Conservation (phyloP, 2,113 vertebrate genomes). For the Amia ocellicauda region DNA sequence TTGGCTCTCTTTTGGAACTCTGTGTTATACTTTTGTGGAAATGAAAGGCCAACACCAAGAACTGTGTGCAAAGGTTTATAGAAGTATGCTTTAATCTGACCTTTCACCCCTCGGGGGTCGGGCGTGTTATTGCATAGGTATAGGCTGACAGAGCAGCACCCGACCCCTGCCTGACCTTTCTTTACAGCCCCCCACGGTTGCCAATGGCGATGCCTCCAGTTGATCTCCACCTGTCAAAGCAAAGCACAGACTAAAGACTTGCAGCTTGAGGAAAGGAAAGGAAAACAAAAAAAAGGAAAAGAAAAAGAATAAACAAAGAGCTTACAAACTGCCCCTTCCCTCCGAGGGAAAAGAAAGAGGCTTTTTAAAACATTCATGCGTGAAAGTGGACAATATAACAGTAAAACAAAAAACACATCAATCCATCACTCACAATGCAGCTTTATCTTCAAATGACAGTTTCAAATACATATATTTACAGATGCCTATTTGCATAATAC, state of each 20-base stretch:
- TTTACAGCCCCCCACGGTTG: conserved; percentile 52
- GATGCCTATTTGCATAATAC: no score
- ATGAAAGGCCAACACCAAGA: no score
- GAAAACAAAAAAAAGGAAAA: conserved; percentile 45
- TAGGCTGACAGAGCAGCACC: conserved; percentile 58
- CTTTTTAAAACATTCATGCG: conserved; percentile 25
- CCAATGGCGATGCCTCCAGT: conserved; percentile 55
- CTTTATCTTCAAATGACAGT: no score
- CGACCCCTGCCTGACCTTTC: conserved; percentile 55
- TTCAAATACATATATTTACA: no score
- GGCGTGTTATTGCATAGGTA: conserved; percentile 61
- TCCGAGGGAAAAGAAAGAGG: conserved; percentile 1
- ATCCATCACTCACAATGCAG: no score
- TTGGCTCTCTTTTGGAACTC: no score
- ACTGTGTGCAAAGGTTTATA: conserved; percentile 45
- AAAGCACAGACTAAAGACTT: conserved; percentile 62
- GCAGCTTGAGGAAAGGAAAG: conserved; percentile 56
- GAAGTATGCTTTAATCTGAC: conserved; percentile 51
- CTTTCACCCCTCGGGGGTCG: conserved; percentile 47
- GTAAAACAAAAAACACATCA: neutral
- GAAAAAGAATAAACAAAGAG: conserved; percentile 45
- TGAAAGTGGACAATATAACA: conserved; percentile 4
- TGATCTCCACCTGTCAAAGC: conserved; percentile 76
- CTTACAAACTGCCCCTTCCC: conserved; percentile 20
- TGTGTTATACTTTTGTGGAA: no score